These are phyloP conservation scores for Omphaloscelis lunosa DNA, from an alignment of 2,888 invertebrate species.

Conservation along the genomic window DNA sequence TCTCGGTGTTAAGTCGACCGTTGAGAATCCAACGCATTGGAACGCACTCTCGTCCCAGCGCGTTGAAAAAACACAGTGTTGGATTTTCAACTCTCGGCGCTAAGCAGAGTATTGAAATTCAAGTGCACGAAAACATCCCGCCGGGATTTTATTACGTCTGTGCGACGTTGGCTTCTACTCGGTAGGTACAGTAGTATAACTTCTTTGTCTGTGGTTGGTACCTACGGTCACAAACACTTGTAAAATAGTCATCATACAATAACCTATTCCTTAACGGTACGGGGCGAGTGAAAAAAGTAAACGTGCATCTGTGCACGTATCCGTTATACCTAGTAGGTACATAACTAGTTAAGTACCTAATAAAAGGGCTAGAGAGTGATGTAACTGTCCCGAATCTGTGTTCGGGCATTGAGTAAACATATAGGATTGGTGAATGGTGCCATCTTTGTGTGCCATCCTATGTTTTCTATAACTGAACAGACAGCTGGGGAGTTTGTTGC, in stretches of 20 bases:
- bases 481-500: too few relatives aligned
- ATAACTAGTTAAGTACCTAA: neutral
- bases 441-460: neutral
- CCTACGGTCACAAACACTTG: constrained; percentile 1
- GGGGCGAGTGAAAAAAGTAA: neutral
- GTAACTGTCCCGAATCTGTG: neutral
- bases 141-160: too few relatives aligned
- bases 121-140: too few relatives aligned
- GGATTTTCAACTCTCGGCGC: too few relatives aligned
- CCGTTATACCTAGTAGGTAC: neutral
- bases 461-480: too few relatives aligned
- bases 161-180: too few relatives aligned
- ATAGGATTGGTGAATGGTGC: neutral
- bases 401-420: neutral
- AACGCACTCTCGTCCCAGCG: too few relatives aligned
- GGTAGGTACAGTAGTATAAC: neutral
- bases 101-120: too few relatives aligned
- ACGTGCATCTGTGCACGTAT: constrained; percentile 51
- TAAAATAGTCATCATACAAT: neutral
- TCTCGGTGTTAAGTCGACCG: too few relatives aligned
- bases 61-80: too few relatives aligned
- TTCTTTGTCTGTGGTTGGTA: too few relatives aligned
- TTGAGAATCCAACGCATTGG: too few relatives aligned
- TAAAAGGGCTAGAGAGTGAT: neutral
- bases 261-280: constrained; percentile 5